These are phyloP conservation scores for Gallirallus australis DNA, from an alignment of 2,797 vertebrate genomes.

Conservation along the genomic window DNA sequence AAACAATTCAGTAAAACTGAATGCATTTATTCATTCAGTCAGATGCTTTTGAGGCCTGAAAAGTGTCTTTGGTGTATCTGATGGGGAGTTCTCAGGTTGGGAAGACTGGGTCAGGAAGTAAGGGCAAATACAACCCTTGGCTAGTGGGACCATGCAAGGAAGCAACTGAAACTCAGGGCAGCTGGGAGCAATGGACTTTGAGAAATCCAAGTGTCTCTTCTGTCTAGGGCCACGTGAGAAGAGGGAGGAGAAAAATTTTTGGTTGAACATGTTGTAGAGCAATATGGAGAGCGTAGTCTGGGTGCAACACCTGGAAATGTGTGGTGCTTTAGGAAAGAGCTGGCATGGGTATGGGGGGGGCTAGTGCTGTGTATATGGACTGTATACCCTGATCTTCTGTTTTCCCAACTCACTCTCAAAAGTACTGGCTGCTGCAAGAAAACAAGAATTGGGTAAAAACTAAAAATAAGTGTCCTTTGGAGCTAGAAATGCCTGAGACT, in stretches of 20 bases:
- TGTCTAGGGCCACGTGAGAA: background rate
- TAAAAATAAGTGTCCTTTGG: background rate
- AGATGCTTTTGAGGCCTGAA: no score
- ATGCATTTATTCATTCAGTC: no score
- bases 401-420: background rate
- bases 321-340: accelerated
- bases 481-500: background rate
- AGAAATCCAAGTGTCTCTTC: no score
- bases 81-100: no score
- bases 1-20: no score
- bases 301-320: background rate
- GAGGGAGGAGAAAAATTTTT: background rate
- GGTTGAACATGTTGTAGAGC: background rate
- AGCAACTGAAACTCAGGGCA: no score
- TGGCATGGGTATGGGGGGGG: accelerated
- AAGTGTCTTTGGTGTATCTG: no score
- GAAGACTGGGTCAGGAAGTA: no score
- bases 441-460: background rate
- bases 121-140: no score
- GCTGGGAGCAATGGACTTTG: no score
- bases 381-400: background rate
- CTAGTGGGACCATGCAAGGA: no score
- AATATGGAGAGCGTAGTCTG: background rate
- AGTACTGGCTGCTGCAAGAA: background rate
- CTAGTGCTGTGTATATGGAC: accelerated